A percentile compares a stretch with the other conserved stretches of the same genome.
Evolutionary conservation across 2,888 invertebrate species (phyloP).

Genomic region (Cryptops parisi): DNA sequence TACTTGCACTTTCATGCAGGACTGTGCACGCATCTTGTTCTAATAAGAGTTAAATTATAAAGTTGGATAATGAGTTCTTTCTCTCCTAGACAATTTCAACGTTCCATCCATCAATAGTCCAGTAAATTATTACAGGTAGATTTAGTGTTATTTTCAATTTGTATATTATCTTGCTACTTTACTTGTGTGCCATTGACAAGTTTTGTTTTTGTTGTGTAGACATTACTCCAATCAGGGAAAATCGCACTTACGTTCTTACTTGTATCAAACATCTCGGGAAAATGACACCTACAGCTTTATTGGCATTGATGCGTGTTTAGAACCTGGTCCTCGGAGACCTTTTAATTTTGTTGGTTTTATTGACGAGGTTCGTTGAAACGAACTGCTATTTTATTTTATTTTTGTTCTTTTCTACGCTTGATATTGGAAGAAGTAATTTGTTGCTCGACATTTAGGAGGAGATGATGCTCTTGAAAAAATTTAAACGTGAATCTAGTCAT

Average conservation of each 20-base stretch:
- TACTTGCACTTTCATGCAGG: not conserved
- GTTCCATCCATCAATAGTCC: slow-evolving; percentile 50
- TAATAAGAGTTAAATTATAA: no score
- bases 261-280: slow-evolving; percentile 44
- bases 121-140: slow-evolving; percentile 50
- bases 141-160: not conserved
- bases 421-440: not conserved
- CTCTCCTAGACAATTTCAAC: slow-evolving; percentile 70
- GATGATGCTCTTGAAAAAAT: slow-evolving; percentile 38
- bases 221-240: slow-evolving; percentile 66
- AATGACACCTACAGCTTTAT: slow-evolving; percentile 60
- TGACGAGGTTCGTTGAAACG: slow-evolving; percentile 28
- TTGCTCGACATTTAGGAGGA: slow-evolving; percentile 17
- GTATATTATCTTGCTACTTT: no score
- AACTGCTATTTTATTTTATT: not conserved
- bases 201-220: slow-evolving; percentile 33
- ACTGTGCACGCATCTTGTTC: not conserved
- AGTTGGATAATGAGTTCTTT: no score
- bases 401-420: slow-evolving; percentile 1
- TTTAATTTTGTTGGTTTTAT: slow-evolving; percentile 72
- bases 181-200: no score
- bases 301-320: slow-evolving; percentile 70
- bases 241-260: slow-evolving; percentile 53
- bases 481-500: slow-evolving; percentile 41
- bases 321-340: slow-evolving; percentile 70